Conservation (phyloP, 2,797 vertebrate species). For the Enteromius paludinosus region DNA sequence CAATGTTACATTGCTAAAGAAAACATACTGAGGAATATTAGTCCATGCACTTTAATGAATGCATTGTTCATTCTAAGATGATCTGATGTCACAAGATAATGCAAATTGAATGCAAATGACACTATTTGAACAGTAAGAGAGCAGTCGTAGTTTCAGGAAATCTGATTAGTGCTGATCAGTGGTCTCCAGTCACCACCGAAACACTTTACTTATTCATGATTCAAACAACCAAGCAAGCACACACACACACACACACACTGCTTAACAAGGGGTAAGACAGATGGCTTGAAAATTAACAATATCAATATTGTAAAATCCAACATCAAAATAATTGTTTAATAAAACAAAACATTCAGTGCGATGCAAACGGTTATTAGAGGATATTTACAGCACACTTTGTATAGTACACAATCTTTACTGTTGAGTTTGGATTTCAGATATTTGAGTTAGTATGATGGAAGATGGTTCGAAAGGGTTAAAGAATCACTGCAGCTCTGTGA, state of each 20-base stretch:
- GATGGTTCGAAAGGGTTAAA: constrained; percentile 58
- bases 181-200: background rate
- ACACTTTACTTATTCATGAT: constrained; percentile 24
- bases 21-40: background rate
- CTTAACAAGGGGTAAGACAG: background rate
- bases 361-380: background rate
- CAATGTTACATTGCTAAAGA: background rate
- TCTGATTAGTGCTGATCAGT: constrained; percentile 8
- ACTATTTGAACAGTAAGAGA: constrained; percentile 17
- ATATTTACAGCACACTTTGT: background rate
- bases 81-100: background rate
- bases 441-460: background rate
- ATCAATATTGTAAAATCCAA: background rate
- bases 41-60: background rate
- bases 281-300: background rate
- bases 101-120: background rate
- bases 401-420: too few relatives aligned
- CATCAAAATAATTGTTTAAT: background rate
- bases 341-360: background rate
- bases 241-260: background rate
- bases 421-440: constrained; percentile 9
- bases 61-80: background rate
- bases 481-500: constrained; percentile 47
- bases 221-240: background rate
- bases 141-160: constrained; percentile 21